Base-by-base conservation (phyloP, 2,797 vertebrate genomes). In the Rallus crepitans region DNA sequence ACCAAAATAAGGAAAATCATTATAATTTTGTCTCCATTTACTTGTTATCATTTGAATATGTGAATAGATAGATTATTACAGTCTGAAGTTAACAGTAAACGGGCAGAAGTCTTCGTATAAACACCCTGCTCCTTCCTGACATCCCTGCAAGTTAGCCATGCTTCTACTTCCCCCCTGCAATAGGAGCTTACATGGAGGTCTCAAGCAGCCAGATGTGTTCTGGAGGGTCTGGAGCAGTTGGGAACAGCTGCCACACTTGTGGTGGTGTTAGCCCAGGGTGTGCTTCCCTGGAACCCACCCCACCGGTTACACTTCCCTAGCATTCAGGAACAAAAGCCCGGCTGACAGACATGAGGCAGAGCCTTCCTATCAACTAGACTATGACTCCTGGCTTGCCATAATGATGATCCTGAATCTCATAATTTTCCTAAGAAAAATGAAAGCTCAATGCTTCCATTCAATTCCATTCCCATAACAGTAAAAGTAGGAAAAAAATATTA, bases 261-360 rank as follows among this genome's bases (percentile, higher is more conserved):
- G 31, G 17, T 39, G 57, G 8, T 23, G n/a, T 11, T 73, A 39
- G 45, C 35, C 19, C 53, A 37, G 13, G 4, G 3, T 18, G 20
- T 25, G 17, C 16, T 47, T 53, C 31, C 28, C 21, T 0, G 0
- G 8, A 31, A 25, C 14, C 33, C 2, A 7, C 6, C 50, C 23
- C 28, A 42, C 7, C 24, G 12, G 9, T 15, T 63, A 8, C 9
- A 12, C 7, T 68, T 59, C 45, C 12, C 11, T 11, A 15, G 18
- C 2, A 0, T 31, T 40, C 17, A 12, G 52, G 15, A 37, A 2
- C 17, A 45, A 37, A 68, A 42, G 16, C 17, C 37, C n/a, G 50
- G 17, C 19, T 71, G 21, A 23, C 1, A 2, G 31, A 31, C 7
- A 6, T 3, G 18, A 76, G 15, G 19, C 25, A 66, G 39, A 83